A percentile compares a stretch with the other conserved stretches of the same genome.
phyloP scores from a whole-genome alignment of 2,113 vertebrate species.

The Bettongia penicillata region DNA sequence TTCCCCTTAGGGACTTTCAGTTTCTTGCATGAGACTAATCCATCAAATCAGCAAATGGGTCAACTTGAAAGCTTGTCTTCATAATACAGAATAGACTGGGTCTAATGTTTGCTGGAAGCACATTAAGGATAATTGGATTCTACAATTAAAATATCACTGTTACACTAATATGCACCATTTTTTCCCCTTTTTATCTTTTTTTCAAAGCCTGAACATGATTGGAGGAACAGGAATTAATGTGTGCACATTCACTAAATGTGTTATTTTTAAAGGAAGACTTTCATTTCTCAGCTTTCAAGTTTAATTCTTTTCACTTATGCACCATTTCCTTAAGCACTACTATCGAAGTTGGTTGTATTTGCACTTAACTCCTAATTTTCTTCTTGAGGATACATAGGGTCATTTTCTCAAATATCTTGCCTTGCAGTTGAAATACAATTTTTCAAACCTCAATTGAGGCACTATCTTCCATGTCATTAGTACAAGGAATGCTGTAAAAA shows the following conservation, averaged over 20 bases:
- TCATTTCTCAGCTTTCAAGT: background rate
- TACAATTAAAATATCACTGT: background rate
- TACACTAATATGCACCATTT: background rate
- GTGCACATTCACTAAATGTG: background rate
- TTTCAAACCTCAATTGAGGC: background rate
- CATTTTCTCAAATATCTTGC: background rate
- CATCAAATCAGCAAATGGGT: background rate
- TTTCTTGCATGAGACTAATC: slow-evolving; percentile 40
- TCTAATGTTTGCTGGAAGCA: background rate
- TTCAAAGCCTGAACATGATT: background rate
- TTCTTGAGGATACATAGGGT: background rate
- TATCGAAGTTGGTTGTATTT: slow-evolving; percentile 3
- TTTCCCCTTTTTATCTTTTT: slow-evolving; percentile 6
- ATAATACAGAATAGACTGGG: background rate
- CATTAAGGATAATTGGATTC: slow-evolving; percentile 27
- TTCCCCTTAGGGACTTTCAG: background rate
- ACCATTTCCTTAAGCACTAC: background rate
- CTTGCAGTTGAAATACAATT: slow-evolving; percentile 12
- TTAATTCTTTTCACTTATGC: slow-evolving; percentile 14
- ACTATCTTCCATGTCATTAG: background rate
- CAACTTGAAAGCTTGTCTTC: background rate
- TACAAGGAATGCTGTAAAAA: slow-evolving; percentile 2
- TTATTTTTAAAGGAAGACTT: slow-evolving; percentile 4
- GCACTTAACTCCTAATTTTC: slow-evolving; percentile 30
- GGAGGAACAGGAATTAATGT: background rate